These are phyloP conservation scores for Drosophila obscura DNA, from an alignment of 1,140 invertebrate genomes.

Conservation along the genomic window DNA sequence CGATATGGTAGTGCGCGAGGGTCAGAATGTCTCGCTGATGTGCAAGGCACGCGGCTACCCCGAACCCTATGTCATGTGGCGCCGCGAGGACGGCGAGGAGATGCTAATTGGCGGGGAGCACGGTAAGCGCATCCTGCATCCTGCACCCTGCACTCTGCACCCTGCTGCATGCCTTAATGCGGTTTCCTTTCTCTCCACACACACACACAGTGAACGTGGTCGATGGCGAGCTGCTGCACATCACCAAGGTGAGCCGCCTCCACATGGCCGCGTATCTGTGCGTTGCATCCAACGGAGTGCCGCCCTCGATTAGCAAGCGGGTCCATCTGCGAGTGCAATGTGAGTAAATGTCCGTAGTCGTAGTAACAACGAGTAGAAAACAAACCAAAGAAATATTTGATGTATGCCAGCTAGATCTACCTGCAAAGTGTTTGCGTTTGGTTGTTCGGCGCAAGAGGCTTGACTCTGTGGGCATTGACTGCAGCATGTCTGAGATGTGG, in stretches of 20 bases:
- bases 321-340: constrained; percentile 94
- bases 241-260: constrained; percentile 93
- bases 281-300: constrained; percentile 93
- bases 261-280: constrained; percentile 96
- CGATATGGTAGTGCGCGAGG: constrained; percentile 95
- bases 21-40: constrained; percentile 92
- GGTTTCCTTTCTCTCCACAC: constrained; percentile 2
- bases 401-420: too few relatives aligned
- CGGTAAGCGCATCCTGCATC: constrained; percentile 85
- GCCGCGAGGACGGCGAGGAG: constrained; percentile 93
- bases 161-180: constrained; percentile 18
- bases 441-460: too few relatives aligned
- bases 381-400: too few relatives aligned
- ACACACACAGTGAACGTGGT: constrained; percentile 90
- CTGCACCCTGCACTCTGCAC: constrained; percentile 15
- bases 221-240: constrained; percentile 92
- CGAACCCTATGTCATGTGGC: constrained; percentile 95
- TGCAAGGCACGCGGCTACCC: constrained; percentile 95
- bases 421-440: too few relatives aligned
- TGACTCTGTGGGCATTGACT: too few relatives aligned
- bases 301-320: constrained; percentile 93
- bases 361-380: neutral
- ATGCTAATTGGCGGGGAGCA: constrained; percentile 93
- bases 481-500: too few relatives aligned
- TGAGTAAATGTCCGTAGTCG: constrained; percentile 86